phyloP scores from a whole-genome alignment of 2,113 vertebrate species.

The Solea solea region DNA sequence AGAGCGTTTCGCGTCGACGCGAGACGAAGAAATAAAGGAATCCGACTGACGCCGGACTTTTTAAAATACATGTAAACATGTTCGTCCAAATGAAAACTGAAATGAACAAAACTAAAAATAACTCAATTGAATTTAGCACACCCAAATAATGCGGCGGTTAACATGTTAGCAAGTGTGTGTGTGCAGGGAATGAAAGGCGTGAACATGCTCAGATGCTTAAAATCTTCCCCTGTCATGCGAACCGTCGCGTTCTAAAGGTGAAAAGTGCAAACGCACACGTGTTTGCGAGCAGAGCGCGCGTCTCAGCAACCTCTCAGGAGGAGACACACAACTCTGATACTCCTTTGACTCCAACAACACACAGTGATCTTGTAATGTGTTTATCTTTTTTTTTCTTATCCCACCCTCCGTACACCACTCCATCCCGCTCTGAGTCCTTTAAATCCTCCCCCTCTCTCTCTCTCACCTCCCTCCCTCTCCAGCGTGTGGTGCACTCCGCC shows the following conservation, averaged over 20 bases:
- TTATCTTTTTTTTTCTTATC: slow-evolving; percentile 48
- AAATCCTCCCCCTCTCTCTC: slow-evolving; percentile 25
- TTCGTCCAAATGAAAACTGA: no score
- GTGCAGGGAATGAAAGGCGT: no score
- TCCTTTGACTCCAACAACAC: slow-evolving; percentile 68
- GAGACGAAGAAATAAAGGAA: no score
- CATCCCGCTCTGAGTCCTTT: slow-evolving; percentile 51
- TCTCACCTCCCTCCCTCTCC: slow-evolving; percentile 42
- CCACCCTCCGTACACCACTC: slow-evolving; percentile 30
- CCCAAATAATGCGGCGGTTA: no score
- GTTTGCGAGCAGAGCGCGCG: slow-evolving; percentile 12
- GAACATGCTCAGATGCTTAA: background rate
- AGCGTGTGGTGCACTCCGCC: slow-evolving; percentile 39
- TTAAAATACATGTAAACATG: no score
- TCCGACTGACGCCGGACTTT: no score
- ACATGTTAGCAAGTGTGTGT: no score
- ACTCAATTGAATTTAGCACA: no score
- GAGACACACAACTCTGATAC: slow-evolving; percentile 61
- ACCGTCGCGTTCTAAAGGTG: slow-evolving; percentile 24
- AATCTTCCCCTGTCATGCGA: slow-evolving; percentile 23
- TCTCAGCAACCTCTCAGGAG: slow-evolving; percentile 56
- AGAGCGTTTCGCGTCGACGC: no score
- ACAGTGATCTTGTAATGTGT: slow-evolving; percentile 68
- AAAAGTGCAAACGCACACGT: slow-evolving; percentile 21
- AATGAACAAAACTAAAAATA: no score